Evolutionary conservation across 2,888 invertebrate genomes (phyloP).

Genomic region (Drosophila flavopinicola): DNA sequence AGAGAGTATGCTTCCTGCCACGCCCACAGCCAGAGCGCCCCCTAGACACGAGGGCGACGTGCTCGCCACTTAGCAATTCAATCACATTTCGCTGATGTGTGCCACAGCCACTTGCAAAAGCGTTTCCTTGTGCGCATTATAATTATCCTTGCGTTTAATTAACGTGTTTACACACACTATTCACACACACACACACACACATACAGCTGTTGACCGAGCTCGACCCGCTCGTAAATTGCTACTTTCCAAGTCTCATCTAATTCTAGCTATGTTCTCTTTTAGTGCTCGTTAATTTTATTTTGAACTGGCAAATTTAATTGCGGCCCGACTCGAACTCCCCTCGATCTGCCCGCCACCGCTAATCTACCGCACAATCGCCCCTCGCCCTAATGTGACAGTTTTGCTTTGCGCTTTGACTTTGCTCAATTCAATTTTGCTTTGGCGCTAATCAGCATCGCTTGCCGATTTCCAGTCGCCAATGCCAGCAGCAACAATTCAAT

Average conservation of each 20-base stretch:
- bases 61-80: constrained; percentile 59
- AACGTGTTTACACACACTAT: constrained; percentile 57
- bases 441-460: constrained; percentile 53
- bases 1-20: constrained; percentile 46
- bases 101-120: constrained; percentile 28
- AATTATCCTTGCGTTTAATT: constrained; percentile 72
- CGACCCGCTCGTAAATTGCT: constrained; percentile 54
- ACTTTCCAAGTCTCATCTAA: constrained; percentile 38
- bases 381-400: constrained; percentile 12
- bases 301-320: constrained; percentile 65
- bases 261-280: constrained; percentile 38
- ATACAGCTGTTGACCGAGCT: constrained; percentile 51
- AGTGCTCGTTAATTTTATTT: constrained; percentile 65
- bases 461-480: constrained; percentile 5
- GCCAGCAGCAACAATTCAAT: constrained; percentile 56
- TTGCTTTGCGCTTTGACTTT: constrained; percentile 46
- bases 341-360: constrained; percentile 1
- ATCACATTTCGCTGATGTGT: constrained; percentile 47
- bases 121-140: constrained; percentile 55
- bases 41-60: constrained; percentile 18
- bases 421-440: constrained; percentile 59
- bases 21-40: constrained; percentile 23
- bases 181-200: constrained; percentile 14
- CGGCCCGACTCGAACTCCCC: constrained; percentile 42
- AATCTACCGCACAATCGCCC: constrained; percentile 2